Base-by-base conservation (phyloP, 1,140 invertebrate species). In the Oscheius sp. region DNA sequence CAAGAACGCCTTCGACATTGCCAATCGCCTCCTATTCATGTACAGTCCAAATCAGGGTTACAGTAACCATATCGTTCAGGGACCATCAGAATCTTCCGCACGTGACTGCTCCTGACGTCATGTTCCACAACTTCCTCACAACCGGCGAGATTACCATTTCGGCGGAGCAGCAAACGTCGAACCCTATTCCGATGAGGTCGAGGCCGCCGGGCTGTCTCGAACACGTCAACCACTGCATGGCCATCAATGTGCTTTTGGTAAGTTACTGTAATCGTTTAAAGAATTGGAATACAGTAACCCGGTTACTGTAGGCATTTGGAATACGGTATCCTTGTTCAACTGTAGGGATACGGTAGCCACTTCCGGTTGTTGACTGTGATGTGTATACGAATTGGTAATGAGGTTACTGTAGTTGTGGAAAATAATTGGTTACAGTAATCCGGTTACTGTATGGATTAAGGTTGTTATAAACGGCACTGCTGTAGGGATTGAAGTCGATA, bases 171-270 rank as follows among this genome's bases (percentile, higher is more conserved):
- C 59, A 31, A 3, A 32, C 32, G 20, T 64, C 58, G 13, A 68
- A 72, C 23, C 32, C 64, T 1, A 31, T 66, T 23, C 77, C 77
- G n/a, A 35, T 20, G 28, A 34, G 77, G 35, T 78, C 76, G 2
- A 55, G 38, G 29, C 32, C 52, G 35, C 67, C 73, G 13, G 29
- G 36, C 15, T 31, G 10, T 4, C 34, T 68, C 3, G 52, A 28
- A n/a, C 68, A 77, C n/a, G 59, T 77, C 36, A 59, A 64, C 7
- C 70, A 80, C 36, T 78, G 77, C 35, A 70, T 79, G 2, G 76
- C 79, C 1, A 64, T 66, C 32, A 79, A 79, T 52, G 67, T 78
- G 18, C 52, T 79, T 28, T 67, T 78, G 66, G 62, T 71, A 29
- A 20, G 59, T 68, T 59, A n/a, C n/a, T n/a, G 29, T n/a, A 18